Conservation (phyloP, 37 sponge, comb jelly and placozoan genomes). For the Spongilla lacustris region DNA sequence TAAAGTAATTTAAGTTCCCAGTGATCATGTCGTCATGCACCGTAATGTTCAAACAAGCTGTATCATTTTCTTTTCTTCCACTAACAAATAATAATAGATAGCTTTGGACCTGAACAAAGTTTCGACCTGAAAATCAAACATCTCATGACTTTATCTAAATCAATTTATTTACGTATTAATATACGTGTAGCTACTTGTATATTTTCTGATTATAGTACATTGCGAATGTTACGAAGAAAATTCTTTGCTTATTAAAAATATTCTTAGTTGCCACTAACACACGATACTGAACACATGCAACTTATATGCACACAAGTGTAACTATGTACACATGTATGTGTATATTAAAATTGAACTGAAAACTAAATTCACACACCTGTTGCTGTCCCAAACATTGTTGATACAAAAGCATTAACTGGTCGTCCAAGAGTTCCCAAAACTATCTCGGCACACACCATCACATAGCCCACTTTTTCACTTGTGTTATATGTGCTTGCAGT, state of each 20-base stretch:
- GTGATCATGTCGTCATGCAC: not conserved
- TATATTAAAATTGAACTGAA: not conserved
- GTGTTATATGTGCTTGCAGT: not conserved
- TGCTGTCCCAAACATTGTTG: not conserved
- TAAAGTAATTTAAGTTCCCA: not conserved
- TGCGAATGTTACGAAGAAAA: too few species aligned
- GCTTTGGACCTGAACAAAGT: not conserved
- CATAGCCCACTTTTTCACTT: not conserved
- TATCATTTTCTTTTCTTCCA: not conserved
- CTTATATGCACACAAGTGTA: too few species aligned
- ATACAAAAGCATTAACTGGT: not conserved
- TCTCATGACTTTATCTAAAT: not conserved
- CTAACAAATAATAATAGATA: not conserved
- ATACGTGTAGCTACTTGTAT: too few species aligned
- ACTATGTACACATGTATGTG: not conserved
- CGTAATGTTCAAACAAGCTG: not conserved
- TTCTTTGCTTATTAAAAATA: too few species aligned
- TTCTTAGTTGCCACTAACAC: too few species aligned
- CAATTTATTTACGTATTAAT: too few species aligned
- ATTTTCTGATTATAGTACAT: too few species aligned
- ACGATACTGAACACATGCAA: too few species aligned
- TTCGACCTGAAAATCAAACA: not conserved
- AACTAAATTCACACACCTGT: not conserved
- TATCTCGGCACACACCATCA: not conserved
- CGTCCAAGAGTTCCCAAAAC: not conserved